phyloP scores from a whole-genome alignment of 2,888 invertebrate species.

The Acanthopleura granulata region DNA sequence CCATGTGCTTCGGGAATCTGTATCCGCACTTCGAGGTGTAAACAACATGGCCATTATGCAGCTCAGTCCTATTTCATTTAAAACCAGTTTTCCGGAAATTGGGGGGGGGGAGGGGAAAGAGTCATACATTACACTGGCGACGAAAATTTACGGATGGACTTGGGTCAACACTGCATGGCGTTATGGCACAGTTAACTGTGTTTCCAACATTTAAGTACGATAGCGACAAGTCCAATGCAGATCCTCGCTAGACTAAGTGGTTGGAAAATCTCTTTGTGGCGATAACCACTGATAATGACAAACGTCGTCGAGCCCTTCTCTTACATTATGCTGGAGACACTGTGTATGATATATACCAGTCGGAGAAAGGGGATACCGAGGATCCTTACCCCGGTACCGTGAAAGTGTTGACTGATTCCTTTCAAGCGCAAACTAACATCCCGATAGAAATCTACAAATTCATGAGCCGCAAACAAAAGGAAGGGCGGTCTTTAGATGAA shows the following conservation, averaged over 20 bases:
- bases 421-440: not conserved
- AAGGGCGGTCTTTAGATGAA: conserved; percentile 34
- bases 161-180: too few species aligned
- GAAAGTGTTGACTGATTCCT: conserved; percentile 4
- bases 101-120: too few species aligned
- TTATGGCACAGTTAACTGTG: not conserved
- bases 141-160: too few species aligned
- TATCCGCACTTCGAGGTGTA: too few species aligned
- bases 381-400: not conserved
- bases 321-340: conserved; percentile 6
- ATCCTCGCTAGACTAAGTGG: not conserved
- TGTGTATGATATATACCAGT: conserved; percentile 12
- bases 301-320: conserved; percentile 10
- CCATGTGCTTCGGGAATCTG: too few species aligned
- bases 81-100: too few species aligned
- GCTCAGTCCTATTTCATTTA: too few species aligned
- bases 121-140: too few species aligned
- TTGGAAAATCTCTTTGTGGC: conserved; percentile 17
- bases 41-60: too few species aligned
- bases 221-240: conserved; percentile 11
- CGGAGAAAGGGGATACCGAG: not conserved
- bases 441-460: conserved; percentile 38
- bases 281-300: not conserved
- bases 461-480: conserved; percentile 31
- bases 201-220: not conserved